Percentiles rank a stretch among this genome's conserved stretches.
Evolutionary conservation across 2,888 invertebrate species (phyloP).

Genomic region (Perithous albicinctus): DNA sequence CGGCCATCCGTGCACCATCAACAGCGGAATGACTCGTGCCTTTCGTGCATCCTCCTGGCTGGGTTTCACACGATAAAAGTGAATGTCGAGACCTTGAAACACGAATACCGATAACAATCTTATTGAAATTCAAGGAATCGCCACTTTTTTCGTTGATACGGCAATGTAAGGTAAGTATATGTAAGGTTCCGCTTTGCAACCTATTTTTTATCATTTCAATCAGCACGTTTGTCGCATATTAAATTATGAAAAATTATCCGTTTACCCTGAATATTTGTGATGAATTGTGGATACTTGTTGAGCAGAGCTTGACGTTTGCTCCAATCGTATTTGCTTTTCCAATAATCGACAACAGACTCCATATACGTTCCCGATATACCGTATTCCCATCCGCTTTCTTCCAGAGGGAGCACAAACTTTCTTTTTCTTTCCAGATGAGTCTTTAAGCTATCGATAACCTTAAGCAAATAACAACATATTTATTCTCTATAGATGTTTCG

Average conservation of each 20-base stretch:
- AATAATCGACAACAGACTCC: constrained; percentile 89
- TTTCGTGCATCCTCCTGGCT: constrained; percentile 80
- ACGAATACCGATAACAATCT: constrained; percentile 12
- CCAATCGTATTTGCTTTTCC: constrained; percentile 93
- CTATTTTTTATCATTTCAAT: no score
- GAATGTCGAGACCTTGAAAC: constrained; percentile 88
- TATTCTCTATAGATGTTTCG: not conserved
- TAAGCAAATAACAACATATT: constrained; percentile 49
- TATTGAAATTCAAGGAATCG: not conserved
- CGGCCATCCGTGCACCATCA: constrained; percentile 95
- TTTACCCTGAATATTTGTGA: constrained; percentile 90
- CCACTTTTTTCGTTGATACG: no score
- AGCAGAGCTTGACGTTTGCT: constrained; percentile 88
- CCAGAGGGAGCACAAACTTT: constrained; percentile 87
- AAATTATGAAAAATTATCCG: not conserved
- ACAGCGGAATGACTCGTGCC: constrained; percentile 87
- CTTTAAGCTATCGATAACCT: constrained; percentile 88
- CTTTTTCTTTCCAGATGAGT: constrained; percentile 86
- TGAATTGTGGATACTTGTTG: constrained; percentile 91
- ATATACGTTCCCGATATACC: constrained; percentile 92
- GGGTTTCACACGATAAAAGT: constrained; percentile 91
- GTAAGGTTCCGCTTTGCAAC: no score
- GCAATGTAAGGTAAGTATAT: no score
- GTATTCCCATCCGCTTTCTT: constrained; percentile 90
- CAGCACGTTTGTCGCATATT: no score